Conservation (phyloP, 2,113 vertebrate genomes). For the Lagopus muta region DNA sequence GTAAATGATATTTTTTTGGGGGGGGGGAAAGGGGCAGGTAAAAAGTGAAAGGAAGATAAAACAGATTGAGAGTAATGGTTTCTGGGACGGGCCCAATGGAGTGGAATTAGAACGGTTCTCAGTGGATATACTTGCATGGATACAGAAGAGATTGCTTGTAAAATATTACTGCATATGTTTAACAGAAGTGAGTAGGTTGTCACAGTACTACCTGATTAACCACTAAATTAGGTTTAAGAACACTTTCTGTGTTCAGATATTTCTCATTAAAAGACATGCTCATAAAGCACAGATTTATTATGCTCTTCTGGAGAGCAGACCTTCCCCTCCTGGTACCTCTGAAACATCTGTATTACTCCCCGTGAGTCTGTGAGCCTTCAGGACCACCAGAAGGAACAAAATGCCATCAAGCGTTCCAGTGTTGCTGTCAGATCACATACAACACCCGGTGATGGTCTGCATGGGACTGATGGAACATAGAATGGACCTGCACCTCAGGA, state of each 20-base stretch:
- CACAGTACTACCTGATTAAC: not conserved
- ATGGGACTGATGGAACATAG: too few species aligned
- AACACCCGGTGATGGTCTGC: too few species aligned
- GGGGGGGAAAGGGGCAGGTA: not conserved
- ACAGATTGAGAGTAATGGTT: not conserved
- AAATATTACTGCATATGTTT: not conserved
- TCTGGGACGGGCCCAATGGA: not conserved
- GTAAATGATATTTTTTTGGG: not conserved
- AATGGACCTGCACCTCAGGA: too few species aligned
- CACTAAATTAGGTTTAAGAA: constrained; percentile 16
- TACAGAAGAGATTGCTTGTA: not conserved
- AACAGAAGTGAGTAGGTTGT: not conserved
- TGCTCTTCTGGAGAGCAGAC: not conserved
- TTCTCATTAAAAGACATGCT: not conserved
- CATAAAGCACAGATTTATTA: constrained; percentile 29
- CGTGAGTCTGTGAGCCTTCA: too few species aligned
- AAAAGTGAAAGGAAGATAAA: not conserved
- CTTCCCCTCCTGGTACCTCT: too few species aligned
- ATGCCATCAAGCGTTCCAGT: too few species aligned
- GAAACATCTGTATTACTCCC: too few species aligned
- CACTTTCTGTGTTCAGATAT: constrained; percentile 10
- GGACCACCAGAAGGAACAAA: too few species aligned
- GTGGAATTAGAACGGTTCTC: not conserved
- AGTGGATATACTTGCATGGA: not conserved
- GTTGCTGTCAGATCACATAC: too few species aligned